phyloP scores from a whole-genome alignment of 2,797 vertebrate species.

The Falco biarmicus region DNA sequence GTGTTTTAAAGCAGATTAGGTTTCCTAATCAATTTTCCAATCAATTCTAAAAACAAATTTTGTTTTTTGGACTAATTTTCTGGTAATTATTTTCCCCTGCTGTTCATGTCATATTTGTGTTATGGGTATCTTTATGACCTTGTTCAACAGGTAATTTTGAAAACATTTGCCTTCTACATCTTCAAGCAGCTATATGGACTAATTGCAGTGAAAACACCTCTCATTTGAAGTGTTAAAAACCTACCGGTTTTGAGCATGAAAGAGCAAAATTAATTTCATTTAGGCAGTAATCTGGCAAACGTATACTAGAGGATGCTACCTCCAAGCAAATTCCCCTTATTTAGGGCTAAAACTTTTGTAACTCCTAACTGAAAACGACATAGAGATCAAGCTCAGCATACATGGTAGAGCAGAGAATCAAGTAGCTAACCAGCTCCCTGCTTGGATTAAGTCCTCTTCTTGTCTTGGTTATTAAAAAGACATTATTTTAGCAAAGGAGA shows the following conservation, averaged over 20 bases:
- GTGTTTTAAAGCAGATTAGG: neutral
- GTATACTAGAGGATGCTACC: neutral
- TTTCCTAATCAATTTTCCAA: neutral
- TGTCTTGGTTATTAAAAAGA: neutral
- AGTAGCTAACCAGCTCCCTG: neutral
- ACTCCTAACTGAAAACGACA: neutral
- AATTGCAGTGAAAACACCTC: neutral
- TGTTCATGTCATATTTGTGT: neutral
- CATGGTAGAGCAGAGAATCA: neutral
- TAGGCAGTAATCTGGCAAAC: neutral
- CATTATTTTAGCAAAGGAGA: neutral
- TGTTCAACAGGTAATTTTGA: neutral
- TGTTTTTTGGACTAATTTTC: neutral
- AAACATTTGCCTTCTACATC: neutral
- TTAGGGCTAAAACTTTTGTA: neutral
- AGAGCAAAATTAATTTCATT: neutral
- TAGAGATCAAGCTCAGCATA: neutral
- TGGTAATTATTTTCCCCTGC: neutral
- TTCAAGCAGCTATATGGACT: neutral
- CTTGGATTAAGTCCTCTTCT: neutral
- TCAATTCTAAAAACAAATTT: neutral
- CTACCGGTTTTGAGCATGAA: neutral
- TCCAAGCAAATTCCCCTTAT: neutral
- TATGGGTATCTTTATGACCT: neutral
- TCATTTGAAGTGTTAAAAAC: neutral